A percentile compares a stretch with the other conserved stretches of the same genome.
Evolutionary conservation across 1,140 invertebrate species (phyloP).

Genomic region (Calephelis virginiensis): DNA sequence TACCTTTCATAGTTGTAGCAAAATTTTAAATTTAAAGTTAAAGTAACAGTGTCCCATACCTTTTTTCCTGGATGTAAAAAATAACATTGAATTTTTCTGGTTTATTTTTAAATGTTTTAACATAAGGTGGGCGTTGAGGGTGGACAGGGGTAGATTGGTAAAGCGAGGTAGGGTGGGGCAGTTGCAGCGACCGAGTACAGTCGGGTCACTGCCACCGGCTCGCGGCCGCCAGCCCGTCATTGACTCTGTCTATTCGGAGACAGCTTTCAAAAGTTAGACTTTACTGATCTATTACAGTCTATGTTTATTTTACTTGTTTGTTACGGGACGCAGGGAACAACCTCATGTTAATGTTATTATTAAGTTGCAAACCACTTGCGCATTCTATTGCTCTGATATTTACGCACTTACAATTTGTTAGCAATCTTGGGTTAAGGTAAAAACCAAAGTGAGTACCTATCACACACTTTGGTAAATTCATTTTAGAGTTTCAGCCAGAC

Average conservation of each 20-base stretch:
- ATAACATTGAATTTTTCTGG: not conserved
- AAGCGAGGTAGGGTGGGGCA: conserved; percentile 40
- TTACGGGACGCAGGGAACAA: too few species aligned
- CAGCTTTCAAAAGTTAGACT: conserved; percentile 45
- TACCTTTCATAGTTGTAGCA: too few species aligned
- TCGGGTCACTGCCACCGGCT: conserved; percentile 67
- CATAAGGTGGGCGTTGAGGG: conserved; percentile 3
- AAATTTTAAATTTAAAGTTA: too few species aligned
- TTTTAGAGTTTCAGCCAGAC: too few species aligned
- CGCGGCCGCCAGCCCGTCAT: conserved; percentile 39
- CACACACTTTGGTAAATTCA: too few species aligned
- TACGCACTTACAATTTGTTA: too few species aligned
- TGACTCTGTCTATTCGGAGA: conserved; percentile 55
- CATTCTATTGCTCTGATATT: too few species aligned
- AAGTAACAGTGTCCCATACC: too few species aligned
- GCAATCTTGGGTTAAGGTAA: too few species aligned
- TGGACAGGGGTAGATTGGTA: conserved; percentile 15
- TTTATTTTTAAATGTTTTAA: conserved; percentile 5
- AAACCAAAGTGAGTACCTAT: too few species aligned
- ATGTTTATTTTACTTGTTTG: not conserved
- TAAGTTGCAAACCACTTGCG: too few species aligned
- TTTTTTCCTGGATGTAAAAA: not conserved
- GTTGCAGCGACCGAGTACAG: conserved; percentile 52
- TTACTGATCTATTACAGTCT: conserved; percentile 17
- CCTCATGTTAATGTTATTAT: not conserved